Evolutionary conservation across 2,888 invertebrate genomes (phyloP).

Genomic region (Ellobium chinense): DNA sequence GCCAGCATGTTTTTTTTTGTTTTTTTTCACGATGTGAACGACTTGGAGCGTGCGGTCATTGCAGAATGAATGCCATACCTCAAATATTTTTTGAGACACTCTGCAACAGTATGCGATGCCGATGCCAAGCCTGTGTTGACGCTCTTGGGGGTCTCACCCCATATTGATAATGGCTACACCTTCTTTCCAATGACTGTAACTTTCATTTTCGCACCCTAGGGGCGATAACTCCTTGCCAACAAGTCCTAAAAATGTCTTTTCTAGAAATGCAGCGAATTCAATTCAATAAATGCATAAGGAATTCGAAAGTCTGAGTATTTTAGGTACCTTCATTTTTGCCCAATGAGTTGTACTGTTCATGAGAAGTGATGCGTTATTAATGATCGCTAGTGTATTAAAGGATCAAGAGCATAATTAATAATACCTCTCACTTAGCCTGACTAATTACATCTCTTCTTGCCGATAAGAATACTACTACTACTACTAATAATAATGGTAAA

Average conservation of each 20-base stretch:
- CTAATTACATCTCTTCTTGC: too few relatives aligned
- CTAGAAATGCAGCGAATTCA: not conserved
- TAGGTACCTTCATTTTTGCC: too few relatives aligned
- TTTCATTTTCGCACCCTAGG: not conserved
- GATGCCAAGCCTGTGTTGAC: constrained; percentile 12
- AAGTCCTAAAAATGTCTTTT: not conserved
- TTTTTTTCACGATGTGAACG: not conserved
- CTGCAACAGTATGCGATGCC: not conserved
- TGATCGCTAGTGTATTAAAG: too few relatives aligned
- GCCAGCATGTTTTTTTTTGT: not conserved
- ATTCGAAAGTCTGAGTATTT: too few relatives aligned
- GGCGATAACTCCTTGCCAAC: not conserved
- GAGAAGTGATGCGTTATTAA: too few relatives aligned
- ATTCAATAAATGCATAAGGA: not conserved
- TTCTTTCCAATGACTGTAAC: not conserved
- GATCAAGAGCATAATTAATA: too few relatives aligned
- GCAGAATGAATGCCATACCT: not conserved
- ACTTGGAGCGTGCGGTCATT: constrained; percentile 3
- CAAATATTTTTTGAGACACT: not conserved
- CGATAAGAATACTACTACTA: too few relatives aligned
- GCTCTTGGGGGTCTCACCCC: not conserved
- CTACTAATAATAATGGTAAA: too few relatives aligned
- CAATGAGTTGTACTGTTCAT: too few relatives aligned
- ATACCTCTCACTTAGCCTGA: too few relatives aligned
- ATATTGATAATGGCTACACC: not conserved